Conservation (phyloP, 2,113 vertebrate species). For the Laterallus jamaicensis region DNA sequence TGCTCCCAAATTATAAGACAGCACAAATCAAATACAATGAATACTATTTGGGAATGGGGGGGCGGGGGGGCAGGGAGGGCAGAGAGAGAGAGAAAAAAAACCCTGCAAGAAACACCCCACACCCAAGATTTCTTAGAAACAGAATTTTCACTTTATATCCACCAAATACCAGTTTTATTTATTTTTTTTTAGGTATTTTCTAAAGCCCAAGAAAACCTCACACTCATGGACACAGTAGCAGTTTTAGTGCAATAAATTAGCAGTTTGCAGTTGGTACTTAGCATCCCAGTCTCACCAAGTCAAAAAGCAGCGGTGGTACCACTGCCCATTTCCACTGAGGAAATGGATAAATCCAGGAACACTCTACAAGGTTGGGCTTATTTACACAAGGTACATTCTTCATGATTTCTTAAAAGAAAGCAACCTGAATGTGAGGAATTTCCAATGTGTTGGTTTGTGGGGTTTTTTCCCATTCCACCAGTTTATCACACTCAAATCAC, state of each 20-base stretch:
- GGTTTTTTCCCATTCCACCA: neutral
- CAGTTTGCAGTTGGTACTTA: neutral
- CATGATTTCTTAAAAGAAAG: neutral
- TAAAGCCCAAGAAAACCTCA: neutral
- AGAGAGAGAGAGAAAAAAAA: too few relatives aligned
- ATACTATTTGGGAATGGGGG: too few relatives aligned
- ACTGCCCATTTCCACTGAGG: neutral
- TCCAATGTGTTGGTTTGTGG: neutral
- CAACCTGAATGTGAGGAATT: neutral
- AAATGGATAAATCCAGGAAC: neutral
- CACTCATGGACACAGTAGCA: neutral
- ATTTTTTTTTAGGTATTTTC: neutral
- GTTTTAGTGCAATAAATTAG: neutral
- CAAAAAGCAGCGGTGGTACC: neutral
- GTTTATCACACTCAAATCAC: neutral
- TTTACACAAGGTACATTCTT: neutral
- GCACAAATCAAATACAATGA: neutral
- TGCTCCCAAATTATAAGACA: neutral
- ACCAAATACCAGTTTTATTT: neutral
- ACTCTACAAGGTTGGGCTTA: neutral
- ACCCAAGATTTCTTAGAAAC: neutral
- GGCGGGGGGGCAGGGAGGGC: too few relatives aligned
- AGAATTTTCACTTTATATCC: neutral
- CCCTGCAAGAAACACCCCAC: too few relatives aligned
- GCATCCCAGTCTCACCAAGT: neutral